phyloP scores from a whole-genome alignment of 2,797 vertebrate genomes.

The Takifugu ocellatus region DNA sequence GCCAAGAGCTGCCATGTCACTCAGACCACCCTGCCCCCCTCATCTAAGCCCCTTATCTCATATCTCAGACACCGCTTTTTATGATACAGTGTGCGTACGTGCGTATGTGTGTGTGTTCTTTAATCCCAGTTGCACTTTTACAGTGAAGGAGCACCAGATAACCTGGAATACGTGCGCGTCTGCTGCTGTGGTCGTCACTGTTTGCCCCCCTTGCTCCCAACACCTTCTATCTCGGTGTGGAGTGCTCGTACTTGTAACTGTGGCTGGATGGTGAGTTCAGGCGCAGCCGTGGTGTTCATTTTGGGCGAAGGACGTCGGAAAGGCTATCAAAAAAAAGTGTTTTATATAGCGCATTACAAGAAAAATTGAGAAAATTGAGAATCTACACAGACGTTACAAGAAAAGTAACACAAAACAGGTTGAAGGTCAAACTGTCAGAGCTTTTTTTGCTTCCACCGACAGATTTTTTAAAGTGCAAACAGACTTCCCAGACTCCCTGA shows the following conservation, averaged over 20 bases:
- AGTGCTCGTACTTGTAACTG: conserved; percentile 13
- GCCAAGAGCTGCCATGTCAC: conserved; percentile 68
- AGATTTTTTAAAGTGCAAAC: not conserved
- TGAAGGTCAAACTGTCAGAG: no score
- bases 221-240: conserved; percentile 41
- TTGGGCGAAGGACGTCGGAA: not conserved
- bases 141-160: conserved; percentile 45
- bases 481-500: conserved; percentile 27
- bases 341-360: no score
- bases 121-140: conserved; percentile 46
- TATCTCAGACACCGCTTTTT: conserved; percentile 61
- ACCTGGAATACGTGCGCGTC: conserved; percentile 15
- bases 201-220: conserved; percentile 33
- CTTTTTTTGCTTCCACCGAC: not conserved
- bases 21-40: conserved; percentile 62
- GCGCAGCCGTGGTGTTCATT: conserved; percentile 6
- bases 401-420: no score
- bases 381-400: no score
- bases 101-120: conserved; percentile 31
- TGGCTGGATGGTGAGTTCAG: conserved; percentile 17
- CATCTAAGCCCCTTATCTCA: conserved; percentile 76
- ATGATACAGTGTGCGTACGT: conserved; percentile 42
- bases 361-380: no score
- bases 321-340: not conserved
- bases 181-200: conserved; percentile 6